Evolutionary conservation across 2,113 vertebrate species (phyloP).

Genomic region (Rhinolophus ferrumequinum): DNA sequence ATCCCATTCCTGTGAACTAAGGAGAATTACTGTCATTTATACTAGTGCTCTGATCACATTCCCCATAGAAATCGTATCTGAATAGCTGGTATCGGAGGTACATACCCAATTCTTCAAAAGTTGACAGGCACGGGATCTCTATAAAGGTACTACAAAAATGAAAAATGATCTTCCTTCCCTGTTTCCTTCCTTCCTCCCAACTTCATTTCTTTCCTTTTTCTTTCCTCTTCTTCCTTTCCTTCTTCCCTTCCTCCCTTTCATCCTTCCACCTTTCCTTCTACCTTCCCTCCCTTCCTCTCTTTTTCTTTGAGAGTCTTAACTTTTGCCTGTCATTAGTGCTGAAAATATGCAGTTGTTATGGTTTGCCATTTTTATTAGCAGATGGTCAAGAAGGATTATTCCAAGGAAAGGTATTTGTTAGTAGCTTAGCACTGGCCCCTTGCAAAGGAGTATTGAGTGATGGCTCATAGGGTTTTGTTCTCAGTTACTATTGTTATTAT

Average conservation of each 20-base stretch:
- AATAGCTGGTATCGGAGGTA: background rate
- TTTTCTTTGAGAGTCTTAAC: background rate
- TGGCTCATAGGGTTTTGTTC: background rate
- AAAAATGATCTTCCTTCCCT: background rate
- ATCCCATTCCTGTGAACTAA: background rate
- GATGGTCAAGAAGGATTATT: background rate
- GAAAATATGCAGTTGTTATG: background rate
- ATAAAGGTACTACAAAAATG: background rate
- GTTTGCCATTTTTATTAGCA: background rate
- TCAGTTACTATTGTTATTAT: constrained; percentile 30
- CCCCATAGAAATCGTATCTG: background rate
- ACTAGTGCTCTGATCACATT: background rate
- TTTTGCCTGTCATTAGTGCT: background rate
- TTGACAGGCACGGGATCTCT: background rate
- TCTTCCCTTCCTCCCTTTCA: too few species aligned
- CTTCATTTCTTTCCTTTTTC: background rate
- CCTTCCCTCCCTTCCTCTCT: background rate
- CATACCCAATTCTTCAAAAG: background rate
- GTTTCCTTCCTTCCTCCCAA: background rate
- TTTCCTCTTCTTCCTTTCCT: too few species aligned
- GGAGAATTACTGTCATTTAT: background rate
- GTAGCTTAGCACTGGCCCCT: background rate
- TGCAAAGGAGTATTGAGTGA: background rate
- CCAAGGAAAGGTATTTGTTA: background rate
- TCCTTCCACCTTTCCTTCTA: too few species aligned